phyloP scores from a whole-genome alignment of 2,113 vertebrate genomes.

The Zosterops borbonicus region DNA sequence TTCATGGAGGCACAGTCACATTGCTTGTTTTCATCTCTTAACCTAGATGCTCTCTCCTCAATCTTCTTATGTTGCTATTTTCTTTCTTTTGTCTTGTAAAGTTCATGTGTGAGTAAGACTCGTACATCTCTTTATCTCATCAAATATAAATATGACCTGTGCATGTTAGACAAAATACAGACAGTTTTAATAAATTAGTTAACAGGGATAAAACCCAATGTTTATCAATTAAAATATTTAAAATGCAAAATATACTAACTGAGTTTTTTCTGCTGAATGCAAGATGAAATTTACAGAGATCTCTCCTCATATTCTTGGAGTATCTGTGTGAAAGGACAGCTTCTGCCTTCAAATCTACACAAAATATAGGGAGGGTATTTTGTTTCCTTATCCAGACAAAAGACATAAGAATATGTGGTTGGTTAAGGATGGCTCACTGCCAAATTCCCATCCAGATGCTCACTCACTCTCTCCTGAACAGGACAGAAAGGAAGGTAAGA shows the following conservation, averaged over 20 bases:
- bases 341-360: background rate
- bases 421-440: background rate
- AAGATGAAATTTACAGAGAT: background rate
- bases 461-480: background rate
- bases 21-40: background rate
- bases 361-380: background rate
- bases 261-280: background rate
- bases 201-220: background rate
- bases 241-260: background rate
- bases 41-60: background rate
- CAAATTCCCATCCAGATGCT: background rate
- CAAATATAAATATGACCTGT: background rate
- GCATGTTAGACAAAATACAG: background rate
- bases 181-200: background rate
- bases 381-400: background rate
- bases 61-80: background rate
- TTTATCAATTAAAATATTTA: background rate
- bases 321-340: background rate
- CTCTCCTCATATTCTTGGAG: background rate
- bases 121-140: background rate
- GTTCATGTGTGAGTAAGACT: background rate
- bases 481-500: background rate
- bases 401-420: background rate
- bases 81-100: background rate
- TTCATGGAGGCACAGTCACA: background rate